phyloP scores from a whole-genome alignment of 1,140 invertebrate species.

The Drosophila neocordata region DNA sequence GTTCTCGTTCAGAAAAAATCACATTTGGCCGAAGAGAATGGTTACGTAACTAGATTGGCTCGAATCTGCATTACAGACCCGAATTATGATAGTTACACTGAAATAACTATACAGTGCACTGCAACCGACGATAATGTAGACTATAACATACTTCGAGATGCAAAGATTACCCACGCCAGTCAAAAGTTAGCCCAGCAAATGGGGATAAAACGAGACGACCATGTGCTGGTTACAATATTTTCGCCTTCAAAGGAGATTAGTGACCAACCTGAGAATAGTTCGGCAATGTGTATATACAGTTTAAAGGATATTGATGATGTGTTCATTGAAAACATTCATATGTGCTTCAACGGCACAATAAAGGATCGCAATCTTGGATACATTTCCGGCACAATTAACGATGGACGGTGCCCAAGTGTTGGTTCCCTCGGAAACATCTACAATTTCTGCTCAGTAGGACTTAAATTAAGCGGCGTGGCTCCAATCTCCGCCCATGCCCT shows the following conservation, averaged over 20 bases:
- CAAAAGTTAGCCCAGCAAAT: slow-evolving; percentile 91
- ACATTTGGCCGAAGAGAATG: slow-evolving; percentile 93
- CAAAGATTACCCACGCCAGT: slow-evolving; percentile 91
- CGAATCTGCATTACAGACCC: slow-evolving; percentile 96
- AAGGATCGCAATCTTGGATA: slow-evolving; percentile 96
- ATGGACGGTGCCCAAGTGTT: slow-evolving; percentile 93
- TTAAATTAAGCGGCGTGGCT: slow-evolving; percentile 94
- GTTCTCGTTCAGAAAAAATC: slow-evolving; percentile 96
- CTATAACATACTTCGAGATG: slow-evolving; percentile 96
- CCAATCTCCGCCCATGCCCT: slow-evolving; percentile 90
- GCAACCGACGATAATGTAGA: slow-evolving; percentile 82
- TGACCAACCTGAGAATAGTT: slow-evolving; percentile 89
- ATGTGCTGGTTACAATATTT: slow-evolving; percentile 92
- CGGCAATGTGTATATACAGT: slow-evolving; percentile 93
- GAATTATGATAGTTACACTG: slow-evolving; percentile 97
- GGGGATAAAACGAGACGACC: slow-evolving; percentile 89
- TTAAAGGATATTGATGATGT: slow-evolving; percentile 94
- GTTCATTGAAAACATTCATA: slow-evolving; percentile 98
- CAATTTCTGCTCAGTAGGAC: slow-evolving; percentile 95
- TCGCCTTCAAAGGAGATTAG: slow-evolving; percentile 92
- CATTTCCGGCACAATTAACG: slow-evolving; percentile 94
- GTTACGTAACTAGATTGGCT: slow-evolving; percentile 94
- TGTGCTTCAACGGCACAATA: slow-evolving; percentile 97
- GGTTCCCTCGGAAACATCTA: slow-evolving; percentile 94
- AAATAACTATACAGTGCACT: slow-evolving; percentile 94